These are phyloP conservation scores for Synergus japonicus DNA, from an alignment of 2,888 invertebrate genomes.

Conservation along the genomic window DNA sequence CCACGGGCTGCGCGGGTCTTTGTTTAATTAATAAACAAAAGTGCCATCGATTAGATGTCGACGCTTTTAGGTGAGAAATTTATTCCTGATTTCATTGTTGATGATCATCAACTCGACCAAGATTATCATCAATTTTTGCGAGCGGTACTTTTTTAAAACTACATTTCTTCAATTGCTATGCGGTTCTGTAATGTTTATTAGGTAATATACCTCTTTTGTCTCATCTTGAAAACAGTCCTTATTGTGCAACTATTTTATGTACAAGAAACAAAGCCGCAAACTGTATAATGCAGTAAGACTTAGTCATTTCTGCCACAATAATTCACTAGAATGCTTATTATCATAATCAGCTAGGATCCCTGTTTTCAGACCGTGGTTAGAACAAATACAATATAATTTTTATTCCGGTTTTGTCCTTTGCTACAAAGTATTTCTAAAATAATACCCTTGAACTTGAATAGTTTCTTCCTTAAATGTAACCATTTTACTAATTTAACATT, in stretches of 20 bases:
- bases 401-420: not conserved
- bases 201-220: conserved; percentile 29
- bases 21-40: conserved; percentile 75
- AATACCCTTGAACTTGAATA: conserved; percentile 10
- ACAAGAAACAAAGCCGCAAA: conserved; percentile 19
- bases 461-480: conserved; percentile 35
- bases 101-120: not conserved
- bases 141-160: not conserved
- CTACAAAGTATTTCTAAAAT: not conserved
- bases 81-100: too few relatives aligned
- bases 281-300: conserved; percentile 33
- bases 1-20: conserved; percentile 80
- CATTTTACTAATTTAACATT: too few relatives aligned
- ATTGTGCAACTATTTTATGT: conserved; percentile 25
- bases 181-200: conserved; percentile 30
- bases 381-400: conserved; percentile 38
- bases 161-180: conserved; percentile 4
- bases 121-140: not conserved
- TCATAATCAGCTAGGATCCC: conserved; percentile 5
- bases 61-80: conserved; percentile 73
- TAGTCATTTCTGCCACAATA: conserved; percentile 28
- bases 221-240: conserved; percentile 28
- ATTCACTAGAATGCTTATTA: conserved; percentile 28
- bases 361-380: conserved; percentile 22
- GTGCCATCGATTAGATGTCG: conserved; percentile 75